Conservation (phyloP, 2,888 invertebrate genomes). For the Andrena dorsata region DNA sequence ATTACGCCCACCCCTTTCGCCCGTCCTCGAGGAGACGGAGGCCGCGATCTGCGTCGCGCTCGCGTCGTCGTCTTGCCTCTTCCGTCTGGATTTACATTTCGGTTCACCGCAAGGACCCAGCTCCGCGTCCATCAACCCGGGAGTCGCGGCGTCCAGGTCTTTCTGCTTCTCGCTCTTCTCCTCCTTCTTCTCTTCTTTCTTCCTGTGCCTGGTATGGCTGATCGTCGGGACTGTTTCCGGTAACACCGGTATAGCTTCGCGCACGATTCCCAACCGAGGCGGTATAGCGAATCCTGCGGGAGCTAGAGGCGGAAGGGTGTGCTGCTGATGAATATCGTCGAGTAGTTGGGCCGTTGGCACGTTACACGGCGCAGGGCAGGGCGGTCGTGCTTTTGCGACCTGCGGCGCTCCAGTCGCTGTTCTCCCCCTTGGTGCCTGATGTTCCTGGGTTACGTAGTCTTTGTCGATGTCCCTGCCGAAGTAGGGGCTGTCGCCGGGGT, state of each 20-base stretch:
- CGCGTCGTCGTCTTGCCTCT: neutral
- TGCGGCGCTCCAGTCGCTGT: neutral
- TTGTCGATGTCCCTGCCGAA: constrained; percentile 70
- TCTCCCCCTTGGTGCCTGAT: constrained; percentile 4
- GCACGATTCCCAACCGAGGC: constrained; percentile 72
- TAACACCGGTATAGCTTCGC: constrained; percentile 71
- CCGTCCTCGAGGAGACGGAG: neutral
- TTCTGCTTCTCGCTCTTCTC: constrained; percentile 58
- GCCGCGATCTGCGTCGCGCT: neutral
- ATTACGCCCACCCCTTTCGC: neutral
- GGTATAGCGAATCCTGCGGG: constrained; percentile 37
- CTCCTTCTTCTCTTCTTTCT: constrained; percentile 62
- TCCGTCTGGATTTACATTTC: constrained; percentile 72
- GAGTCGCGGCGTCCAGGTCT: constrained; percentile 45
- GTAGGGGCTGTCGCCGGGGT: constrained; percentile 80
- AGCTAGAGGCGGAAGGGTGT: constrained; percentile 42
- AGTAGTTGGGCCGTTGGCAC: constrained; percentile 9
- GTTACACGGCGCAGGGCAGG: constrained; percentile 70
- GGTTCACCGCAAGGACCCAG: constrained; percentile 76
- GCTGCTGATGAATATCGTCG: constrained; percentile 31
- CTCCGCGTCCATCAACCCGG: constrained; percentile 51
- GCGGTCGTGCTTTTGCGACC: neutral
- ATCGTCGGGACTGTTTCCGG: constrained; percentile 56
- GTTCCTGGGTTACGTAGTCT: constrained; percentile 48
- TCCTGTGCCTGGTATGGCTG: constrained; percentile 31